phyloP scores from a whole-genome alignment of 2,113 vertebrate genomes.

The Bubo blakistoni region DNA sequence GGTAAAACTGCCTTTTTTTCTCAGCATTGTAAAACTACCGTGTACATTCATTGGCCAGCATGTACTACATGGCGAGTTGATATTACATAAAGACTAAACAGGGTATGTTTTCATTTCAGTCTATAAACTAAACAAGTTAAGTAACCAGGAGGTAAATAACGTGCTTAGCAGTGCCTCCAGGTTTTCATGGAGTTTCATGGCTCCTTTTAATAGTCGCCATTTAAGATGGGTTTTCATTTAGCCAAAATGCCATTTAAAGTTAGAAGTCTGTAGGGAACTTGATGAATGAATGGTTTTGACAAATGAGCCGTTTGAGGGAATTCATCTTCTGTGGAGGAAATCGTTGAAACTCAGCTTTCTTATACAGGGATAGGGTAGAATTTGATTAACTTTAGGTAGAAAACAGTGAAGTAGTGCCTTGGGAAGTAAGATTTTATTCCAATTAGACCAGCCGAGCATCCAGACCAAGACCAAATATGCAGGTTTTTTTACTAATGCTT shows the following conservation, averaged over 20 bases:
- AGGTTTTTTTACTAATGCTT: not conserved
- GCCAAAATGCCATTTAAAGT: not conserved
- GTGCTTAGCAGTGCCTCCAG: not conserved
- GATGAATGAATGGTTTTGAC: not conserved
- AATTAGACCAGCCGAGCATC: not conserved
- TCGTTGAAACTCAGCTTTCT: not conserved
- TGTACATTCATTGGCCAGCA: not conserved
- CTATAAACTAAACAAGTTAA: not conserved
- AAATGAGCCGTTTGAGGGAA: not conserved
- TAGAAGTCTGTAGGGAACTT: not conserved
- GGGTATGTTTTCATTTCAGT: not conserved
- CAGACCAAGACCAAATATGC: not conserved
- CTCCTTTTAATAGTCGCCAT: not conserved
- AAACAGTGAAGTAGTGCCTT: not conserved
- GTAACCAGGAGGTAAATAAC: not conserved
- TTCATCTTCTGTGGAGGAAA: not conserved
- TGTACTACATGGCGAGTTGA: not conserved
- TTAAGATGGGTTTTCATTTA: not conserved
- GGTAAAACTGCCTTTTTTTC: not conserved
- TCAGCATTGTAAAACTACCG: not conserved
- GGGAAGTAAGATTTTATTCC: not conserved
- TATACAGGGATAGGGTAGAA: not conserved
- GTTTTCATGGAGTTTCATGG: not conserved
- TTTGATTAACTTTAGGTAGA: not conserved
- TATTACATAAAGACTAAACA: rapidly evolving